A percentile compares a stretch with the other conserved stretches of the same genome.
Evolutionary conservation across 2,888 invertebrate species (phyloP).

Genomic region (Xestia c-nigrum): DNA sequence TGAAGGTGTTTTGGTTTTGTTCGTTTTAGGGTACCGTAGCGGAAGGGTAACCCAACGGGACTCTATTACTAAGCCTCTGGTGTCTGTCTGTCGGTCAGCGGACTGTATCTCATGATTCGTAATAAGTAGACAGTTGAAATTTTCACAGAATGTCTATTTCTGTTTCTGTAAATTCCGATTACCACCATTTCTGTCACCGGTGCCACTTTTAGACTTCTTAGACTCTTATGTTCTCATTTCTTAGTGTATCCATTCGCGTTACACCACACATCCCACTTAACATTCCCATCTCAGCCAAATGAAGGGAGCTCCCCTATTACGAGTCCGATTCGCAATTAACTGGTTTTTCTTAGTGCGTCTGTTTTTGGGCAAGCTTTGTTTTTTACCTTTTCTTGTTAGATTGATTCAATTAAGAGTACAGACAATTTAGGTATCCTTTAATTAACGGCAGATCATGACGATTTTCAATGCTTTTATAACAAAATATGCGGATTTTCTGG

Average conservation of each 20-base stretch:
- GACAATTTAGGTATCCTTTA: neutral
- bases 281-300: too few relatives aligned
- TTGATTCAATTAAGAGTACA: neutral
- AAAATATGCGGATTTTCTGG: conserved; percentile 3
- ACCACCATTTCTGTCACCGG: too few relatives aligned
- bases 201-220: too few relatives aligned
- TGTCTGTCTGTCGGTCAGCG: neutral
- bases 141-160: too few relatives aligned
- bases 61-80: neutral
- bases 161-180: too few relatives aligned
- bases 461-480: neutral
- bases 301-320: too few relatives aligned
- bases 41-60: neutral
- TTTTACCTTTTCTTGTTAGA: neutral
- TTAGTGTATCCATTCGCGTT: too few relatives aligned
- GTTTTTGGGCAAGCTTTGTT: neutral
- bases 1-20: neutral
- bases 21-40: neutral
- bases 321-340: neutral
- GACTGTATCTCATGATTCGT: too few relatives aligned
- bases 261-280: too few relatives aligned
- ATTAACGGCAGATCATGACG: neutral
- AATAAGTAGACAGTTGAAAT: too few relatives aligned
- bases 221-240: too few relatives aligned
- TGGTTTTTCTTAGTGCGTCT: neutral